Percentiles rank a stretch among this genome's conserved stretches.
phyloP scores from a whole-genome alignment of 2,113 vertebrate species.

The Cyprinodon tularosa region DNA sequence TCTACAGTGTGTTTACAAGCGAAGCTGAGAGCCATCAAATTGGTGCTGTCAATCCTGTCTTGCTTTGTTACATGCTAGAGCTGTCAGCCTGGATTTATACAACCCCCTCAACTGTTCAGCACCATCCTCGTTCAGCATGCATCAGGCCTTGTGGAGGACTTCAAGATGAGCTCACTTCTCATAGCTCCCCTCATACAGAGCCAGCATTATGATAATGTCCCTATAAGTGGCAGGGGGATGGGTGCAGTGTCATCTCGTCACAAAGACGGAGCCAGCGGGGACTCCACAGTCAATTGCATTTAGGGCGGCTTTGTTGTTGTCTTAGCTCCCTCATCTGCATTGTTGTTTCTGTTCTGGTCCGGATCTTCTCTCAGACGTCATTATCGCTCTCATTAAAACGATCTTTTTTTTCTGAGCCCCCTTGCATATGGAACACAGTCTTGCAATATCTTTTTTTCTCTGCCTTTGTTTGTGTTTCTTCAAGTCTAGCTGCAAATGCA shows the following conservation, averaged over 20 bases:
- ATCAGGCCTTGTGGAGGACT: constrained; percentile 41
- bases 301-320: constrained; percentile 67
- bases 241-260: constrained; percentile 59
- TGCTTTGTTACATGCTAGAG: constrained; percentile 53
- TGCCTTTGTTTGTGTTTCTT: constrained; percentile 27
- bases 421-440: constrained; percentile 46
- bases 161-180: constrained; percentile 57
- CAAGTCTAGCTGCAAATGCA: constrained; percentile 23
- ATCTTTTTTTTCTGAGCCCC: constrained; percentile 33
- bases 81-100: constrained; percentile 66
- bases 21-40: constrained; percentile 47
- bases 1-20: constrained; percentile 56
- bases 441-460: constrained; percentile 22
- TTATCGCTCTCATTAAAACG: constrained; percentile 61
- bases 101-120: constrained; percentile 28
- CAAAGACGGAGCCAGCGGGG: constrained; percentile 63
- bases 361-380: constrained; percentile 60
- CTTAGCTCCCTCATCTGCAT: constrained; percentile 49
- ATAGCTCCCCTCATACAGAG: constrained; percentile 54
- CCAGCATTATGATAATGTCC: constrained; percentile 71
- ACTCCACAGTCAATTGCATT: constrained; percentile 62
- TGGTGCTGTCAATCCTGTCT: constrained; percentile 44
- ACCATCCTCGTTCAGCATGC: constrained; percentile 34
- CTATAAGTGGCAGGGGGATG: constrained; percentile 68
- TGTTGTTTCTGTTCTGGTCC: constrained; percentile 56